A percentile compares a stretch with the other conserved stretches of the same genome.
These are phyloP conservation scores for Nymphalis c-album DNA, from an alignment of 2,888 invertebrate genomes.

Conservation along the genomic window DNA sequence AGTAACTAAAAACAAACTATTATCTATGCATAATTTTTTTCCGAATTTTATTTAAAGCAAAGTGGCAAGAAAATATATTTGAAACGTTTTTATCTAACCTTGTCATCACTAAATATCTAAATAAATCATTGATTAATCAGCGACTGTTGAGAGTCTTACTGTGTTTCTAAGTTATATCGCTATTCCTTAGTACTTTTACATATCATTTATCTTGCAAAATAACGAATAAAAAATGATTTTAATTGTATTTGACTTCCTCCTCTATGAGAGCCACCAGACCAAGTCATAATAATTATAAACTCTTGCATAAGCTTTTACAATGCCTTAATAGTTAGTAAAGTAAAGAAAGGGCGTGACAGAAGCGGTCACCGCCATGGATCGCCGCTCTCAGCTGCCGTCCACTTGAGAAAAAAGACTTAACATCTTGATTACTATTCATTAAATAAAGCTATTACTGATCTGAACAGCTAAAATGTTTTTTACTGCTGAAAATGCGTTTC, in stretches of 20 bases:
- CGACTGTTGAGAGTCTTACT: no score
- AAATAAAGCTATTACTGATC: background rate
- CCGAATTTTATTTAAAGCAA: no score
- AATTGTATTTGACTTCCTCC: no score
- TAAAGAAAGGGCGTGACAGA: slow-evolving; percentile 50
- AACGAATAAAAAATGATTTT: no score
- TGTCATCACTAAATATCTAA: background rate
- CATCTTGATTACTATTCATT: slow-evolving; percentile 2
- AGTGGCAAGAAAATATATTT: no score
- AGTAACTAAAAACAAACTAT: no score
- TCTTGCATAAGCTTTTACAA: slow-evolving; percentile 23
- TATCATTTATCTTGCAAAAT: no score
- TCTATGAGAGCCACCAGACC: slow-evolving; percentile 5
- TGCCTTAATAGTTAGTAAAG: slow-evolving; percentile 19
- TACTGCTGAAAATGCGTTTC: background rate
- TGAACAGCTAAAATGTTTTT: background rate
- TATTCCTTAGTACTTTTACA: no score
- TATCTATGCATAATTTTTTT: no score
- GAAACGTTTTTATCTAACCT: no score
- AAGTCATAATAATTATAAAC: background rate
- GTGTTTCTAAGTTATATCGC: no score
- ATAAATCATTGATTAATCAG: background rate
- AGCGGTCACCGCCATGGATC: slow-evolving; percentile 52
- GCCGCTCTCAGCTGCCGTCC: slow-evolving; percentile 34
- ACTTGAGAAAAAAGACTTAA: background rate